Evolutionary conservation across 2,888 invertebrate species (phyloP), one percentile per base, ranked within the genome.

Genomic region (Caenorhabditis panamensis): DNA sequence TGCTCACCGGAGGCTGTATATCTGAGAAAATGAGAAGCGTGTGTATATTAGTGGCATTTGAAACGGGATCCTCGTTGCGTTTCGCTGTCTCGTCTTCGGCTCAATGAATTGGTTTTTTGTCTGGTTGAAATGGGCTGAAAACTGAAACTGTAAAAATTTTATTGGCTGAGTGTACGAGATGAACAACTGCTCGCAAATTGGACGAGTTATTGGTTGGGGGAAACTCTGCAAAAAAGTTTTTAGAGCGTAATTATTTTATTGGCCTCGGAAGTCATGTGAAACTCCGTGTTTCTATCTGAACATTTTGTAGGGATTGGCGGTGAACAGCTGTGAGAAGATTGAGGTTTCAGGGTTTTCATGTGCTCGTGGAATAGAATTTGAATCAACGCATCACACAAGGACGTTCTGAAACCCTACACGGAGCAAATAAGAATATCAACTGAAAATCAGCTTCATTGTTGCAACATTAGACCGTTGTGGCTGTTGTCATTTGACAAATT

Each of bases 1-100:
- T 79, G 79, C 79, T 79, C 79, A 72, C 72, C 61, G 67, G 28
- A 54, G 51, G 64, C 72, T 67, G 72, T 71, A 67, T 62, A 62
- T 61, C 72, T 73, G 79, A 73, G 79, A 79, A 79, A 79, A 79
- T 79, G 79, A 79, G 72, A 79, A 79, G 73, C 79, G 73, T 79
- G 79, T 79, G 79, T 79, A 79, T 79, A 79, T 73, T 79, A 72
- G 67, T 73, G 66, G 66, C 66, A 59, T 75, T 75, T 75, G 75
- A 75, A 75, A 75, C 66, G 75, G 53, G 75, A 75, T 58, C 75
- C 58, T 61, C 59, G 49, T 51, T 58, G 64, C 73, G 73, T 66
- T 61, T 66, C 73, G 73, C 61, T 61, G 59, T 66, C 28, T 61
- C 66, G 44, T 75, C 31, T 75, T 26, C 47, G 44, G 24, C 58